phyloP scores from a whole-genome alignment of 2,113 vertebrate genomes.

The Baryphthengus martii region DNA sequence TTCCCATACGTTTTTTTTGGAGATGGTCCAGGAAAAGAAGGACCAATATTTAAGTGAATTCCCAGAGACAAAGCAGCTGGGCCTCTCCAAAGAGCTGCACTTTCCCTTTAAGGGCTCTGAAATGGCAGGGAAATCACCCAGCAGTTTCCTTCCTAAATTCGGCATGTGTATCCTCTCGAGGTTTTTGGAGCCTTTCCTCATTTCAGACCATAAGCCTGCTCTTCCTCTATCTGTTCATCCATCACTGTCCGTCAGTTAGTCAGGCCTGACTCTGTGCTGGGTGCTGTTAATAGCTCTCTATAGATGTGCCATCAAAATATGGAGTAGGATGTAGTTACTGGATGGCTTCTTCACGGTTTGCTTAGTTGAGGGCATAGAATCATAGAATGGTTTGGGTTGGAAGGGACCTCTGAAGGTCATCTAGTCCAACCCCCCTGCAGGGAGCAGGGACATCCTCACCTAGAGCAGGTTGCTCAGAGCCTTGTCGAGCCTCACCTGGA shows the following conservation, averaged over 20 bases:
- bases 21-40: not conserved
- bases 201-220: not conserved
- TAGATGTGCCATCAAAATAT: not conserved
- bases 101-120: not conserved
- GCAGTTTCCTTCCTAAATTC: not conserved
- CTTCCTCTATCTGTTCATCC: not conserved
- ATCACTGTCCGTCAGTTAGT: not conserved
- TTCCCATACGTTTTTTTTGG: not conserved
- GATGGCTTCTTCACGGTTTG: not conserved
- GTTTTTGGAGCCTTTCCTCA: not conserved
- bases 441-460: too few species aligned
- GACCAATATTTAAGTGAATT: not conserved
- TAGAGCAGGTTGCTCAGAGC: too few species aligned
- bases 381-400: too few species aligned
- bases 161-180: not conserved
- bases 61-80: not conserved
- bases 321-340: not conserved
- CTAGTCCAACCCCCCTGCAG: too few species aligned
- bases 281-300: not conserved
- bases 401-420: too few species aligned
- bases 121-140: not conserved
- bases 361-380: not conserved
- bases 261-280: not conserved
- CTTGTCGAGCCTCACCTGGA: too few species aligned
- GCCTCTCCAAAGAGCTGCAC: not conserved